Percentiles rank a stretch among this genome's conserved stretches.
phyloP scores from a whole-genome alignment of 2,797 vertebrate genomes.

The Moxostoma hubbsi region DNA sequence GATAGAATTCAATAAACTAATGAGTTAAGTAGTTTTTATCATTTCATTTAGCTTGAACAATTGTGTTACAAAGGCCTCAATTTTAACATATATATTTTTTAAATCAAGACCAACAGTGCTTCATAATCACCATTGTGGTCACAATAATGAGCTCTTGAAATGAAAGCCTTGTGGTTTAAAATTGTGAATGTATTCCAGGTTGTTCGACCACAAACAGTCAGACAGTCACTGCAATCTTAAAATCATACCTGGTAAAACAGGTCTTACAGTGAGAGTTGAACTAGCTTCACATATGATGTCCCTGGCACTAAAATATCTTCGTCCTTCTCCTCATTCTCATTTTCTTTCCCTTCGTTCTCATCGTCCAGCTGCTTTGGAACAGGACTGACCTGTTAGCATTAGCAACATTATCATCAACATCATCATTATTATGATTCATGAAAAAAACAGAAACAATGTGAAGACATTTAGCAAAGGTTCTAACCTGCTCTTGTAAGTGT shows the following conservation, averaged over 20 bases:
- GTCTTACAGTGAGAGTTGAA: constrained; percentile 75
- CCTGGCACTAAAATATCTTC: constrained; percentile 86
- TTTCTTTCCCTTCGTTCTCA: constrained; percentile 65
- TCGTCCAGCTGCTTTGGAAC: constrained; percentile 63
- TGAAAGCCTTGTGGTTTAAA: neutral
- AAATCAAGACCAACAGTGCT: too few relatives aligned
- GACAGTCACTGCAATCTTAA: neutral
- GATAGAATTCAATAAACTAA: neutral
- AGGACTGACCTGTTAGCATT: constrained; percentile 78
- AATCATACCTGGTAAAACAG: constrained; percentile 83
- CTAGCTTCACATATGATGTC: constrained; percentile 86
- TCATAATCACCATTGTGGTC: neutral
- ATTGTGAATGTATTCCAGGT: neutral
- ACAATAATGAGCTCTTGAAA: neutral
- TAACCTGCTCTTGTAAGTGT: constrained; percentile 89
- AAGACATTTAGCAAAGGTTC: neutral
- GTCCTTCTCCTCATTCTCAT: constrained; percentile 68
- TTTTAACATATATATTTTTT: too few relatives aligned
- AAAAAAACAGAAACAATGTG: neutral
- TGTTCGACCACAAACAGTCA: neutral
- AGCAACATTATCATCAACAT: neutral
- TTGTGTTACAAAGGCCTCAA: too few relatives aligned
- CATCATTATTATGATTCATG: neutral
- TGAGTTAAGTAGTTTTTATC: neutral
- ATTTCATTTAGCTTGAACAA: too few relatives aligned